phyloP scores from a whole-genome alignment of 2,797 vertebrate species.

The Sarcoramphus papa region DNA sequence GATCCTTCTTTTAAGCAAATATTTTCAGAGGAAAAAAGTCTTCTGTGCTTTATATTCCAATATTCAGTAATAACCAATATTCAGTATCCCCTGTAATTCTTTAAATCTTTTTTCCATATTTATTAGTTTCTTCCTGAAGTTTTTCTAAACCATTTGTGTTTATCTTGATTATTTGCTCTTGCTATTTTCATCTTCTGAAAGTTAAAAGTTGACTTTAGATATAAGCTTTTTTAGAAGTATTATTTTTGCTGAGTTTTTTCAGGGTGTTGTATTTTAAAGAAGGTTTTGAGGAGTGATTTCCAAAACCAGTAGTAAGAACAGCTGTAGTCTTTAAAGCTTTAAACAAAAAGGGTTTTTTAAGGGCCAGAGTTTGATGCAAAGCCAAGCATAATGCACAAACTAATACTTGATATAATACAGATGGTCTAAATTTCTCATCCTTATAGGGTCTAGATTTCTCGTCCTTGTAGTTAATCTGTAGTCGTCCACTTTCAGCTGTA shows the following conservation, averaged over 20 bases:
- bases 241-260: not conserved
- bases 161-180: not conserved
- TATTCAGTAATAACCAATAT: not conserved
- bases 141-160: not conserved
- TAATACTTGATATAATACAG: not conserved
- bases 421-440: not conserved
- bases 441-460: not conserved
- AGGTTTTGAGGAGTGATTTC: not conserved
- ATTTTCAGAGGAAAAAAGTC: not conserved
- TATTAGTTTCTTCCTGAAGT: not conserved
- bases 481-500: not conserved
- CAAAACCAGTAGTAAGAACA: not conserved
- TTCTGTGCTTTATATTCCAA: not conserved
- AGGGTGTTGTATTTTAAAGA: not conserved
- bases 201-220: not conserved
- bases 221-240: not conserved
- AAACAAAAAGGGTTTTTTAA: not conserved
- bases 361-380: not conserved
- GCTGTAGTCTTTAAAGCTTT: not conserved
- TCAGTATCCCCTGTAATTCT: not conserved
- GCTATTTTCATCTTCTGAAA: not conserved
- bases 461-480: not conserved
- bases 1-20: not conserved
- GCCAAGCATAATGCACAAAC: not conserved
- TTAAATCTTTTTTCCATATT: not conserved